Evolutionary conservation across 64 coral and sea anemone species (phyloP), one percentile per base, ranked within the genome.

Genomic region (Cladopsammia gracilis): DNA sequence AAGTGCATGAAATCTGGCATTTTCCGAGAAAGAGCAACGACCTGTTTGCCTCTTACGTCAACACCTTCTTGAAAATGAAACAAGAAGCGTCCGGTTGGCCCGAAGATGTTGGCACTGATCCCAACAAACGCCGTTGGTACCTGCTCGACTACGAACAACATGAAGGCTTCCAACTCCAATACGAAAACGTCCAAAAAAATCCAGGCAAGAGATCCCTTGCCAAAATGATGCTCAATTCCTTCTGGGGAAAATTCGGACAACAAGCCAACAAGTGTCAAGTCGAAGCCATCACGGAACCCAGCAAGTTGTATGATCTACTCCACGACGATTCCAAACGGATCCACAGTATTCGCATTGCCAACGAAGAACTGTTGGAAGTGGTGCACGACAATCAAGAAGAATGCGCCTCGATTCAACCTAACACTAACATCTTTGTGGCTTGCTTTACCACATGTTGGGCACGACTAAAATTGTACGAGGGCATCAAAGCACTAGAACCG

Each of bases 391-490:
- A 70, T 8, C 24, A 7, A 0, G 12, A 47, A 3, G 79, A 92
- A 4, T 71, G 73, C 53, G 61, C 82, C 11, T 67, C 78, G 0
- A 8, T 76, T 12, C 66, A 70, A 7, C n/a, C 51, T 22, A 70
- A 25, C 71, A 85, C 67, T 14, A 92, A 92, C n/a, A 68, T 78
- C 0, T 69, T 85, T 18, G 2, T 85, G 8, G 90, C 90, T 23
- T 15, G 70, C 15, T 92, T 92, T 12, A 92, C 90, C 3, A 92
- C 90, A 11, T 70, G 69, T 8, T 59, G 65, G 10, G 90, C 90
- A 6, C 79, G 90, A 1, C 54, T 92, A 5, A 86, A 92, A 42
- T 60, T 92, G 19, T 92, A 92, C 8, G 19, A 4, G 5, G n/a
- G 10, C 5, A 10, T 7, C 24, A 3, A 7, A 15, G 19, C 4